Conservation (phyloP, 2,113 vertebrate genomes). For the Esox niger region DNA sequence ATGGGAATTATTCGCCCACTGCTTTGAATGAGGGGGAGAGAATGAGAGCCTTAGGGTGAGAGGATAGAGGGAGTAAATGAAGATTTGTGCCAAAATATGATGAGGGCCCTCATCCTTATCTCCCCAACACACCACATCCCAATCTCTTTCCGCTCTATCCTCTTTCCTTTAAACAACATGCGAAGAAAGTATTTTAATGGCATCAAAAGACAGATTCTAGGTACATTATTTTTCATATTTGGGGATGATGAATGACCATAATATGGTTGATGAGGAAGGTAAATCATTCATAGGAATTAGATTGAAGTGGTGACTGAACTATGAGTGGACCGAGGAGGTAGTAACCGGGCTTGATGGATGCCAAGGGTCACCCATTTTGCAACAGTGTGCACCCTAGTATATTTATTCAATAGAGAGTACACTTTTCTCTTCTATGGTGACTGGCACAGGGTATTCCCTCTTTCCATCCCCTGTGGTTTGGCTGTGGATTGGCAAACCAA, state of each 20-base stretch:
- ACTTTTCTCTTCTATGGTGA: neutral
- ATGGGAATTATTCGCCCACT: constrained; percentile 58
- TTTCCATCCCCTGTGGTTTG: neutral
- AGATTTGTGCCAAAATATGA: neutral
- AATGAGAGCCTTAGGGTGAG: too few species aligned
- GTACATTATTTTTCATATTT: constrained; percentile 73
- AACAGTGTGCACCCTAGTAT: neutral
- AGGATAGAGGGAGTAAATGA: neutral
- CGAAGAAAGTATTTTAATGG: constrained; percentile 56
- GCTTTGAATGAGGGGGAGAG: constrained; percentile 46
- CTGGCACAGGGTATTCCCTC: too few species aligned
- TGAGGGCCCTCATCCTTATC: constrained; percentile 17
- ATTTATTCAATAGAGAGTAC: too few species aligned
- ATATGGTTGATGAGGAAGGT: constrained; percentile 68
- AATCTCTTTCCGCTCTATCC: too few species aligned
- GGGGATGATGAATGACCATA: constrained; percentile 69
- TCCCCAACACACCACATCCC: too few species aligned
- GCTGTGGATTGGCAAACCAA: constrained; percentile 37
- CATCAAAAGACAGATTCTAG: constrained; percentile 6
- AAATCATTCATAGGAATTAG: constrained; percentile 72
- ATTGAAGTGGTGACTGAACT: constrained; percentile 44
- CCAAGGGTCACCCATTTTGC: neutral
- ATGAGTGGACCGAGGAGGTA: constrained; percentile 17
- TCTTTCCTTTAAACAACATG: constrained; percentile 30
- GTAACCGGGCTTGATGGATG: constrained; percentile 23